Evolutionary conservation across 2,113 vertebrate genomes (phyloP), one percentile per base, ranked within the genome.

Genomic region (Bucco capensis): DNA sequence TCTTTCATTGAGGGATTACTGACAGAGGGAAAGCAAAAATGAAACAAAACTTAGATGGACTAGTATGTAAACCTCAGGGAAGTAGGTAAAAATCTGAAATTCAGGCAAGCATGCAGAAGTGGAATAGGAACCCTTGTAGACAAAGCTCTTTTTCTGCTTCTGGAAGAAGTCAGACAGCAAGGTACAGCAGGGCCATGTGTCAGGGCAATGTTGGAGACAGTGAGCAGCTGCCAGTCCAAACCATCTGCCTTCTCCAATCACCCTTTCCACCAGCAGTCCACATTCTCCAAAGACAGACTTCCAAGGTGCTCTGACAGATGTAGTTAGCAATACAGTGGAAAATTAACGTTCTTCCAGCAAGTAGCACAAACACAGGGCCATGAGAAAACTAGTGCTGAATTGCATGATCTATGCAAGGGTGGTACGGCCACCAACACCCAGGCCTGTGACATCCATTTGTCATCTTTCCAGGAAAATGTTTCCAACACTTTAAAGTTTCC

Each of bases 401-500:
- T 0, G 7, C 65, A 81, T 40, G 79, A 89, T 61, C 57, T 72
- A 72, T 1, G 2, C 53, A 82, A 96, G 66, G 25, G 56, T 89
- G 60, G 83, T n/a, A 75, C 57, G 50, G 23, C 66, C 81, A 84
- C 74, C 88, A 94, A 58, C 77, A 93, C 38, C 62, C 83, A 90
- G 54, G 73, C 46, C 83, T 84, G 83, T 0, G 8, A 94, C 65
- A 94, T 73, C 62, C 88, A 0, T 84, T 85, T 96, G 83, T 90
- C 95, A 70, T 76, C 54, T 72, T 84, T 73, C 77, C 90, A 94
- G 83, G 74, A 85, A 94, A 95, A 87, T 79, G 27, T 87, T 93
- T 93, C 92, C 91, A 96, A 76, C 77, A 78, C 81, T 94, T 95
- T 82, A 86, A 94, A 88, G 67, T 82, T 82, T 93, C 81, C 83